Evolutionary conservation across 2,797 vertebrate species (phyloP), one percentile per base, ranked within the genome.

Genomic region (Ceryle rudis): DNA sequence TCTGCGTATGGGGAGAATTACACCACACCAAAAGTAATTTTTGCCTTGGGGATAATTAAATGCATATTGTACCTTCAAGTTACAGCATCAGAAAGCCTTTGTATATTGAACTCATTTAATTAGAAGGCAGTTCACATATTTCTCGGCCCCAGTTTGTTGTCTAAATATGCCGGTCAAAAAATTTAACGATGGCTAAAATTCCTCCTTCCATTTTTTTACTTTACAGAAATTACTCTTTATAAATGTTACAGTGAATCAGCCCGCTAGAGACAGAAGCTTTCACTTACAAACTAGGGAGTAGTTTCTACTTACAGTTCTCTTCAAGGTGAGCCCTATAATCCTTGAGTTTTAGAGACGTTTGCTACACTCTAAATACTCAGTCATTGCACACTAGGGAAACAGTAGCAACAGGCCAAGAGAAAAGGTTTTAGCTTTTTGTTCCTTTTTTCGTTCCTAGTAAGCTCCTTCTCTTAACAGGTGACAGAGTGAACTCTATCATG

Each of bases 41-140:
- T 92, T 96, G 81, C 79, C 75, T 93, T 84, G 73, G 83, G 93
- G 57, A 95, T 94, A 97, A 96, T 96, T 94, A 97, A 96, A 92
- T 81, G 47, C 52, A 70, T 93, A 79, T 92, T 92, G 88, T 93
- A 90, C 79, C 93, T 87, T 81, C 75, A 95, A 92, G 81, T 95
- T 95, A 95, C 64, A 92, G 65, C 95, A 91, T 54, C 55, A 83
- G 79, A 82, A 95, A 94, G 52, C 71, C 62, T 91, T 86, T 92
- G 77, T 82, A 93, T 93, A 92, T 91, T 79, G 80, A 95, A 44
- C 35, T 72, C 64, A 64, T 92, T 96, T 96, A 97, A 96, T 97
- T 93, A 96, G 73, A 96, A 97, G 62, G 65, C 35, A 85, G 79
- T 79, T 96, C 91, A 94, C 83, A 57, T 97, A 97, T 96, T 96